phyloP scores from a whole-genome alignment of 1,140 invertebrate species.

The Drosophila aff. region DNA sequence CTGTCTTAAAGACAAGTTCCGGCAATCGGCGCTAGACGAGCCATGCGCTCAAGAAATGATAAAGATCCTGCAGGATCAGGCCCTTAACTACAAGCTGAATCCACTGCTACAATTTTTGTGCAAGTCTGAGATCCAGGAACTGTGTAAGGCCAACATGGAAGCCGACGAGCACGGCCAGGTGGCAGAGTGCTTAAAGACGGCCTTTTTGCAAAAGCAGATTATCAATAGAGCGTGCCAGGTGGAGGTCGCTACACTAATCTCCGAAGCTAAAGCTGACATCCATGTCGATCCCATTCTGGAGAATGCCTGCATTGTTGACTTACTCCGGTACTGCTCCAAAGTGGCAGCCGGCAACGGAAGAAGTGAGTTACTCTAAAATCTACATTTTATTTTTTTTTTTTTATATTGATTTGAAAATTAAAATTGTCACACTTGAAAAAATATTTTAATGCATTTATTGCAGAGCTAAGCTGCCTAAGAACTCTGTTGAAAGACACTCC shows the following conservation, averaged over 20 bases:
- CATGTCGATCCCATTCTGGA: slow-evolving; percentile 93
- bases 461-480: slow-evolving; percentile 94
- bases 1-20: slow-evolving; percentile 92
- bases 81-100: slow-evolving; percentile 94
- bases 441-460: neutral
- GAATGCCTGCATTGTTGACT: slow-evolving; percentile 91
- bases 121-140: slow-evolving; percentile 88
- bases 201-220: slow-evolving; percentile 90
- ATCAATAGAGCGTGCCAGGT: slow-evolving; percentile 90
- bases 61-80: slow-evolving; percentile 93
- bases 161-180: slow-evolving; percentile 87
- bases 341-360: slow-evolving; percentile 94
- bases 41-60: slow-evolving; percentile 93
- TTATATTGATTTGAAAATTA: neutral
- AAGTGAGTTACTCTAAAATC: slow-evolving; percentile 87
- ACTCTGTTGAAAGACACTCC: slow-evolving; percentile 89
- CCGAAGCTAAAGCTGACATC: slow-evolving; percentile 92
- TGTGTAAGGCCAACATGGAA: slow-evolving; percentile 86
- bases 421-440: neutral
- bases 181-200: slow-evolving; percentile 96
- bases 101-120: slow-evolving; percentile 92
- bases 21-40: slow-evolving; percentile 89
- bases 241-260: slow-evolving; percentile 93
- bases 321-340: slow-evolving; percentile 93
- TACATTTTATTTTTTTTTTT: neutral